Evolutionary conservation across 2,113 vertebrate species (phyloP), one percentile per base, ranked within the genome.

Genomic region (Typhlomys cinereus): DNA sequence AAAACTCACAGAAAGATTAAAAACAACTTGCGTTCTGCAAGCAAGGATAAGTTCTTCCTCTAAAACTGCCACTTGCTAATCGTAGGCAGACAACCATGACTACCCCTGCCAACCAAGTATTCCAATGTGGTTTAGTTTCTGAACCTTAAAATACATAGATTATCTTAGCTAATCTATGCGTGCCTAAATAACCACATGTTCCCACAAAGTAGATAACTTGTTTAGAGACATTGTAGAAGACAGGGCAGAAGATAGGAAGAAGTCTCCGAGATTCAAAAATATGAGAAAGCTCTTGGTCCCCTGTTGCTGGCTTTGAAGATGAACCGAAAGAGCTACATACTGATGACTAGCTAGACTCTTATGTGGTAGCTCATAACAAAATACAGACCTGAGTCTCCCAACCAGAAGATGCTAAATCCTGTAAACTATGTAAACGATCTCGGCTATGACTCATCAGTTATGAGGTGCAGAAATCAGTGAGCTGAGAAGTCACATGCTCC

Each of bases 371-470:
- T 9, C 13, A 39, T 12, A 64, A 71, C 39, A 41, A 94, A 78
- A 70, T 17, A 44, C 34, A 18, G 18, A 70, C 59, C 50, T 64
- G 41, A 59, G 39, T 76, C 34, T 69, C 34, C 14, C 27, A 67
- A 34, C 2, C 0, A 1, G 1, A 2, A 31, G 21, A 31, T 75
- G 41, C 20, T 80, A 31, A 62, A 75, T 41, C 83, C n/a, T 59
- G 4, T 46, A 80, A 92, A 27, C n/a, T 36, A 50, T 0, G 3
- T 34, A 6, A 44, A 70, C 31, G 8, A 52, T 41, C 41, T 73
- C 80, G 5, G 73, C 76, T n/a, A 73, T 89, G 94, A 89, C 61
- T 92, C 87, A 78, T 92, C 91, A 79, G 64, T 91, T 81, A 54
- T 1, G n/a, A 91, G 76, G 67, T 91, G 18, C 50, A 89, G 52